Evolutionary conservation across 2,888 invertebrate genomes (phyloP).

Genomic region (Epirrhoe tristata): DNA sequence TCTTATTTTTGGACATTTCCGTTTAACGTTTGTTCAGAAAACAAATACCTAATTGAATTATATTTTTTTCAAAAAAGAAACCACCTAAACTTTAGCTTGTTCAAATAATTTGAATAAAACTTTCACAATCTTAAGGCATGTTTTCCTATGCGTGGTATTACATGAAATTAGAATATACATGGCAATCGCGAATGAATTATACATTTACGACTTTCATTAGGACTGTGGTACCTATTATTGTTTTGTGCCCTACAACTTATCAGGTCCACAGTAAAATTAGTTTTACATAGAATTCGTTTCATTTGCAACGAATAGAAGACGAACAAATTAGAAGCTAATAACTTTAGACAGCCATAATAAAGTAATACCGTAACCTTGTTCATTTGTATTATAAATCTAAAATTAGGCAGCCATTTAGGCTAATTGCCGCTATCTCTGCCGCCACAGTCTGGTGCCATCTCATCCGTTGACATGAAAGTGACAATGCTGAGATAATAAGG

Average conservation of each 20-base stretch:
- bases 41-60: no score
- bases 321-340: no score
- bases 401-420: background rate
- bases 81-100: background rate
- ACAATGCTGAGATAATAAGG: background rate
- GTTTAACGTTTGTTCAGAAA: no score
- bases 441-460: background rate
- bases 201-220: conserved; percentile 29
- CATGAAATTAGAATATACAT: conserved; percentile 12
- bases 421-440: background rate
- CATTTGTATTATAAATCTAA: background rate
- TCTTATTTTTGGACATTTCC: no score
- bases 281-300: background rate
- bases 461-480: background rate
- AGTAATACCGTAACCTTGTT: background rate
- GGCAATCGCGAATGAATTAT: conserved; percentile 36
- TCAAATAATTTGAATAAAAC: background rate
- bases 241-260: background rate
- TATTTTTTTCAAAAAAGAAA: no score
- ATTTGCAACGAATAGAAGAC: no score
- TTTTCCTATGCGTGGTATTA: background rate
- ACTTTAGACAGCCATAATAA: background rate
- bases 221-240: background rate
- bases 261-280: conserved; percentile 1
- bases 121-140: conserved; percentile 1